Conservation (phyloP, 2,113 vertebrate species). For the Eupsittula cactorum region DNA sequence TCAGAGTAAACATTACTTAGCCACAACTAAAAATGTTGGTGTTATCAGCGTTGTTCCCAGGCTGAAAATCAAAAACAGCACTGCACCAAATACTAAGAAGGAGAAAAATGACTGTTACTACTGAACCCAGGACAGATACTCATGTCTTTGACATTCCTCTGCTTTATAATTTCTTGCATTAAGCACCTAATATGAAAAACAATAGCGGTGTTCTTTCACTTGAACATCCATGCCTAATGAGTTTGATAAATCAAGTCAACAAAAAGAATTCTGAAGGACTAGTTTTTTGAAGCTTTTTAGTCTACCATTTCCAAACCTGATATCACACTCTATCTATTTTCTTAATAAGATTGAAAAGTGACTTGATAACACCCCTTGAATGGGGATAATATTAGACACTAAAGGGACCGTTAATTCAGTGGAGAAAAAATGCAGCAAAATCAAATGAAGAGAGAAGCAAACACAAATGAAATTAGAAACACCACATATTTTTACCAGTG, state of each 20-base stretch:
- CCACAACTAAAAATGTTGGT: too few species aligned
- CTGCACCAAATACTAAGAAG: too few species aligned
- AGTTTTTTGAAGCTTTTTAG: neutral
- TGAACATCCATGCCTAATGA: neutral
- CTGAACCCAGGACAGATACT: neutral
- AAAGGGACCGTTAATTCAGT: neutral
- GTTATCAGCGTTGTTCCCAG: too few species aligned
- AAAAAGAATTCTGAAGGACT: neutral
- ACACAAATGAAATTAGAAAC: neutral
- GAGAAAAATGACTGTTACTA: too few species aligned
- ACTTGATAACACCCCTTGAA: neutral
- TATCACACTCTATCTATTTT: neutral
- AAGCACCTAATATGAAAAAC: neutral
- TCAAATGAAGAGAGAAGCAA: neutral
- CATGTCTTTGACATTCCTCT: neutral
- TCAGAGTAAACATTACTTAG: too few species aligned
- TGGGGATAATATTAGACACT: neutral
- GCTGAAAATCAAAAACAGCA: too few species aligned
- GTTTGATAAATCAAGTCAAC: neutral
- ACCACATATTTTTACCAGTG: neutral
- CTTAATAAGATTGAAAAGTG: neutral
- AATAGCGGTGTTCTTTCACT: neutral
- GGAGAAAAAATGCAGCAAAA: neutral
- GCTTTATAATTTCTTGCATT: neutral
- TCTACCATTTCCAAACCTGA: neutral